These are phyloP conservation scores for Stenichneumon culpator DNA, from an alignment of 2,888 invertebrate genomes.

Conservation along the genomic window DNA sequence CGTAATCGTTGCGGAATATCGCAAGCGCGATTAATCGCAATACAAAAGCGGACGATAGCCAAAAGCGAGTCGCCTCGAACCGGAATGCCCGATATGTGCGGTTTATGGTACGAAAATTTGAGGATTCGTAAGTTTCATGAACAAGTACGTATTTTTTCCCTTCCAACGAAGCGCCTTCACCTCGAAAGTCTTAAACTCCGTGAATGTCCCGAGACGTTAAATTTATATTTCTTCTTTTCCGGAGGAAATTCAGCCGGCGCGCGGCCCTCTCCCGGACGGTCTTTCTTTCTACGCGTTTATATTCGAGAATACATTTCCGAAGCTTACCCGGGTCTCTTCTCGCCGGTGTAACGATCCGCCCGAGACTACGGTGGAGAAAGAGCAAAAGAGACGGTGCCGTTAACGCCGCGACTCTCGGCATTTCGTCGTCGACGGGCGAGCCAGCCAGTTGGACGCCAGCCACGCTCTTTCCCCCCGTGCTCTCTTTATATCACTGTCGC, in stretches of 20 bases:
- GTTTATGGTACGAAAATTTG: slow-evolving; percentile 21
- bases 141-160: background rate
- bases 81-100: background rate
- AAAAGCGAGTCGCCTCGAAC: background rate
- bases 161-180: background rate
- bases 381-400: slow-evolving; percentile 53
- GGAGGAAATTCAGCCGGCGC: slow-evolving; percentile 12
- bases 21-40: background rate
- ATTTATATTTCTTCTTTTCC: slow-evolving; percentile 40
- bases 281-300: slow-evolving; percentile 43
- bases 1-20: too few relatives aligned
- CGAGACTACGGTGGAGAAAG: slow-evolving; percentile 29
- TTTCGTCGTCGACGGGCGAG: slow-evolving; percentile 59
- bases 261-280: slow-evolving; percentile 8
- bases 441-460: slow-evolving; percentile 69
- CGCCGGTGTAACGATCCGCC: slow-evolving; percentile 62
- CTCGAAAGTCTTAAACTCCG: slow-evolving; percentile 11
- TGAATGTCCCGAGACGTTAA: slow-evolving; percentile 2
- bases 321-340: slow-evolving; percentile 48
- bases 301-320: slow-evolving; percentile 64
- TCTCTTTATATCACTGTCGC: slow-evolving; percentile 47
- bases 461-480: slow-evolving; percentile 39
- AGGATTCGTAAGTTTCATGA: background rate
- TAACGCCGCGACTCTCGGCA: slow-evolving; percentile 59
- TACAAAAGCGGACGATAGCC: background rate